A percentile compares a stretch with the other conserved stretches of the same genome.
Conservation (phyloP, 2,113 vertebrate species). For the Eira barbara region DNA sequence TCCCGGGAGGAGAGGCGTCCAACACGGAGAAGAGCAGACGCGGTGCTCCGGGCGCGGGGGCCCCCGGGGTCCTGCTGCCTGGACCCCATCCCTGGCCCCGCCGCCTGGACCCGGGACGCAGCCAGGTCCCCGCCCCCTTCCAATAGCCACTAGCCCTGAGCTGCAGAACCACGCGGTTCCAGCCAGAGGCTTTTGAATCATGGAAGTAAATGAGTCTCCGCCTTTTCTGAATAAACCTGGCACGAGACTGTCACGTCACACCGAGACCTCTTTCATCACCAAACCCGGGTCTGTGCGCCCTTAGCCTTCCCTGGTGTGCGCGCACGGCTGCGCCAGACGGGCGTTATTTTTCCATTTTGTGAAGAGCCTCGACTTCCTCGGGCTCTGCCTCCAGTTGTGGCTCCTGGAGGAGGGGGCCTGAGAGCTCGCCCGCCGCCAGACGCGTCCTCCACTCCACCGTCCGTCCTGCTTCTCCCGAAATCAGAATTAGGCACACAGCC, state of each 20-base stretch:
- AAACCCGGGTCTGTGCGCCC: accelerated
- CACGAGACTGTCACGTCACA: accelerated
- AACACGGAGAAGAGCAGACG: not conserved
- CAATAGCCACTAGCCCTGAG: not conserved
- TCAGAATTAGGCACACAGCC: too few relatives aligned
- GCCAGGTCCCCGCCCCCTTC: not conserved
- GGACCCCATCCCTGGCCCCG: too few relatives aligned
- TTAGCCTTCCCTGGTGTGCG: accelerated
- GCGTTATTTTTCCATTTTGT: accelerated
- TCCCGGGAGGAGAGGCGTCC: not conserved
- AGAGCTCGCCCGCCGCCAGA: too few relatives aligned
- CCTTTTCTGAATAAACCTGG: not conserved
- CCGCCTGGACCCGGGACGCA: not conserved
- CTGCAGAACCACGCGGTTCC: not conserved
- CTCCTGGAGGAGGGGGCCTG: not conserved
- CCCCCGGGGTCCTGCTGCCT: not conserved
- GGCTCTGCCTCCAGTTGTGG: accelerated
- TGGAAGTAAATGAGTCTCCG: too few relatives aligned
- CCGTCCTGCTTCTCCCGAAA: accelerated
- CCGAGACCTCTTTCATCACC: accelerated
- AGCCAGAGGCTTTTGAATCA: too few relatives aligned
- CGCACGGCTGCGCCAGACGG: accelerated
- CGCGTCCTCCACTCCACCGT: accelerated
- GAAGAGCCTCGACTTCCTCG: too few relatives aligned
- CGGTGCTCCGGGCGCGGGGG: not conserved